Conservation (phyloP, 2,113 vertebrate species). For the Potamarius usumacintae region DNA sequence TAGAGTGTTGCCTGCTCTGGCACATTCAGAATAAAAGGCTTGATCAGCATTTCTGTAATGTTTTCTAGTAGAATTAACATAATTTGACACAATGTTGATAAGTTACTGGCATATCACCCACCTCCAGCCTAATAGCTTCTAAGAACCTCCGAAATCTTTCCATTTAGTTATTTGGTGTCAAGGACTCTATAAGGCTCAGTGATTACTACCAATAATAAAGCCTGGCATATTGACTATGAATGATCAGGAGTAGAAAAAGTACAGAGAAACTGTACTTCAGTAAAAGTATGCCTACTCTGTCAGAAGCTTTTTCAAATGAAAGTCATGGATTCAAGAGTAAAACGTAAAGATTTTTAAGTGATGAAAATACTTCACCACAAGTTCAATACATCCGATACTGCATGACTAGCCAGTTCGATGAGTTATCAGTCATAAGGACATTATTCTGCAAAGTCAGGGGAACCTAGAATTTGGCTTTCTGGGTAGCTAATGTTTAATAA, state of each 20-base stretch:
- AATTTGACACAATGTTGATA: neutral
- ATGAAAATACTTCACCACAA: neutral
- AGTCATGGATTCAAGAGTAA: neutral
- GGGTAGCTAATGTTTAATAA: neutral
- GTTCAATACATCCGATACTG: neutral
- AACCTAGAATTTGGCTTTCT: neutral
- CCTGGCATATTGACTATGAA: neutral
- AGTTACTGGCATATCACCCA: neutral
- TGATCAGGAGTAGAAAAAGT: neutral
- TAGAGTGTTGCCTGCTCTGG: slow-evolving; percentile 13
- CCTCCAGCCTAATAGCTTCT: neutral
- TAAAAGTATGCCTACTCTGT: neutral
- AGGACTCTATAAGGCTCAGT: neutral
- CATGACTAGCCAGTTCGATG: neutral
- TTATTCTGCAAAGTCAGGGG: neutral
- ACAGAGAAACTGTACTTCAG: neutral
- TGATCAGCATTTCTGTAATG: neutral
- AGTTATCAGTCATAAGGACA: neutral
- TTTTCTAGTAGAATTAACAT: neutral
- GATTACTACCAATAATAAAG: neutral
- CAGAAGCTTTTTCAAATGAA: neutral
- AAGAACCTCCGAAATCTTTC: neutral
- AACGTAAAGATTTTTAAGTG: neutral
- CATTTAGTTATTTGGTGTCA: neutral
- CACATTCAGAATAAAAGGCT: slow-evolving; percentile 9